Conservation (phyloP, 2,797 vertebrate species). For the Ctenochaetus hawaiiensis region DNA sequence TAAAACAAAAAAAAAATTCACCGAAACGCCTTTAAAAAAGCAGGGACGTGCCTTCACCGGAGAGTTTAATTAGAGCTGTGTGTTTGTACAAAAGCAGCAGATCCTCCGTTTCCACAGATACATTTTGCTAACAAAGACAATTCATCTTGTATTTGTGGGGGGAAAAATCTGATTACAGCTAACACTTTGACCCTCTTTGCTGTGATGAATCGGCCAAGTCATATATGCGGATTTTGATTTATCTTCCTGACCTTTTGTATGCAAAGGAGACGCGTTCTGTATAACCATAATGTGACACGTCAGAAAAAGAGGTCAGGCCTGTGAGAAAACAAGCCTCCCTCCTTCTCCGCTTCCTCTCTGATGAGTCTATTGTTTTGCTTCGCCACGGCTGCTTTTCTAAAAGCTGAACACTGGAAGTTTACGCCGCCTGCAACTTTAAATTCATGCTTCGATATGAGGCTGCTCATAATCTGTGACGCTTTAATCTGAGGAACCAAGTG, state of each 20-base stretch:
- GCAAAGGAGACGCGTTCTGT: slow-evolving; percentile 85
- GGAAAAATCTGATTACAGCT: slow-evolving; percentile 79
- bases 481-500: neutral
- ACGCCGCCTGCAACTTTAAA: slow-evolving; percentile 36
- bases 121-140: slow-evolving; percentile 72
- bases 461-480: neutral
- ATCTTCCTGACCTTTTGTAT: slow-evolving; percentile 89
- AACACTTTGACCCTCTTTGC: slow-evolving; percentile 76
- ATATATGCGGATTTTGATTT: slow-evolving; percentile 83
- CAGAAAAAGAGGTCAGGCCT: slow-evolving; percentile 85
- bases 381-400: slow-evolving; percentile 44
- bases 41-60: slow-evolving; percentile 54
- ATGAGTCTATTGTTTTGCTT: slow-evolving; percentile 80
- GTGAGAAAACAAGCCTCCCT: slow-evolving; percentile 77
- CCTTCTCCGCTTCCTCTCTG: slow-evolving; percentile 43
- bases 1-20: slow-evolving; percentile 43
- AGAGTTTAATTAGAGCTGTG: slow-evolving; percentile 75
- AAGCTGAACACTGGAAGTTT: slow-evolving; percentile 69
- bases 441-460: slow-evolving; percentile 21
- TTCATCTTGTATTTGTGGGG: slow-evolving; percentile 74
- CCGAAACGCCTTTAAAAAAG: slow-evolving; percentile 59
- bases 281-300: slow-evolving; percentile 83
- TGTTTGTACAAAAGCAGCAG: slow-evolving; percentile 67
- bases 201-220: slow-evolving; percentile 85
- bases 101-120: slow-evolving; percentile 61